A percentile compares a stretch with the other conserved stretches of the same genome.
These are phyloP conservation scores for Aproaerema taeniolella DNA, from an alignment of 2,888 invertebrate genomes.

Conservation along the genomic window DNA sequence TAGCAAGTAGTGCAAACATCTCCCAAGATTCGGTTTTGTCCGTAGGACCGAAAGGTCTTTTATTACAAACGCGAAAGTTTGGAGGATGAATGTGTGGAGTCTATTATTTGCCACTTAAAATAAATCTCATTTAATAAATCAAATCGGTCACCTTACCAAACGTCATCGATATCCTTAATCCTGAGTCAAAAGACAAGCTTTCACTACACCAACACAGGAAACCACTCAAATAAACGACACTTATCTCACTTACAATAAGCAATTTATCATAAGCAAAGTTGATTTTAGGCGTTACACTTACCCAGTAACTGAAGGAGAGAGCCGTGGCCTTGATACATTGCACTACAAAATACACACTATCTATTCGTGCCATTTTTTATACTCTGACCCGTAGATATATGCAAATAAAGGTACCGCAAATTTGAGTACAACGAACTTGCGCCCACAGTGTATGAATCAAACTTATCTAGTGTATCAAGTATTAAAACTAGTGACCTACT, in stretches of 20 bases:
- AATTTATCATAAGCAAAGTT: slow-evolving; percentile 67
- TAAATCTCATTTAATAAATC: too few species aligned
- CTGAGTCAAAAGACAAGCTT: slow-evolving; percentile 48
- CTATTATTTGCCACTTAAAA: too few species aligned
- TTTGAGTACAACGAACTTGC: slow-evolving; percentile 70
- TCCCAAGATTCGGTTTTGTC: too few species aligned
- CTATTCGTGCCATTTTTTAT: slow-evolving; percentile 68
- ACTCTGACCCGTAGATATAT: slow-evolving; percentile 58
- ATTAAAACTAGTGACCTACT: slow-evolving; percentile 63
- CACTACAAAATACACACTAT: slow-evolving; percentile 41
- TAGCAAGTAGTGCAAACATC: too few species aligned
- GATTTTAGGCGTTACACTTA: slow-evolving; percentile 73
- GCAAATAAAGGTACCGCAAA: slow-evolving; percentile 72
- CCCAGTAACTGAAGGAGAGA: slow-evolving; percentile 68
- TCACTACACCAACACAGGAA: slow-evolving; percentile 66
- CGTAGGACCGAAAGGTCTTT: too few species aligned
- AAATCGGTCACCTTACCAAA: too few species aligned
- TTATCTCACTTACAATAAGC: slow-evolving; percentile 70
- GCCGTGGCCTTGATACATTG: slow-evolving; percentile 71
- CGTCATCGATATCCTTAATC: slow-evolving; percentile 50
- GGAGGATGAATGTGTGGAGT: too few species aligned
- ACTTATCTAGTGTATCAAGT: slow-evolving; percentile 48
- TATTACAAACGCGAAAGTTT: too few species aligned
- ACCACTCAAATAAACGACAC: slow-evolving; percentile 64
- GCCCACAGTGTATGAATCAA: slow-evolving; percentile 62